Conservation (phyloP, 2,888 invertebrate genomes). For the Hemicrepidius hirtus region DNA sequence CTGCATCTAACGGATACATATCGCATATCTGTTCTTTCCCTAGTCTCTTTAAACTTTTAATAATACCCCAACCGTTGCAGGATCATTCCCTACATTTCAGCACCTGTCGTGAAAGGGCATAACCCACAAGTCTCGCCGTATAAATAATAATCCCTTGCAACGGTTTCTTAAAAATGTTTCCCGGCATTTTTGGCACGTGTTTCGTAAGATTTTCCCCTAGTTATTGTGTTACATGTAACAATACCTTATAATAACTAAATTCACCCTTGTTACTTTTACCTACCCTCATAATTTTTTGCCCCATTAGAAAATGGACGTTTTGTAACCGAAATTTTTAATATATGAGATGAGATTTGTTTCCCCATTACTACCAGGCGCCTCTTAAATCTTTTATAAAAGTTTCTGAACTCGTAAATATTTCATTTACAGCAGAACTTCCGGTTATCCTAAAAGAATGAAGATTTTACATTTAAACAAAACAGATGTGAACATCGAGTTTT, state of each 20-base stretch:
- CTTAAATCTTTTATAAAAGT: background rate
- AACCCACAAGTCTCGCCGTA: conserved; percentile 48
- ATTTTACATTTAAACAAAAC: conserved; percentile 24
- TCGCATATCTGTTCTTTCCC: conserved; percentile 19
- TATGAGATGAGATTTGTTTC: conserved; percentile 3
- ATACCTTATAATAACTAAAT: conserved; percentile 50
- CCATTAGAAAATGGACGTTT: conserved; percentile 44
- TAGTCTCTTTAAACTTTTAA: conserved; percentile 8
- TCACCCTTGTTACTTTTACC: conserved; percentile 46
- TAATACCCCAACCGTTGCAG: conserved; percentile 34
- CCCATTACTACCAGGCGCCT: background rate
- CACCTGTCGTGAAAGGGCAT: conserved; percentile 45
- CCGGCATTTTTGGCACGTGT: conserved; percentile 50
- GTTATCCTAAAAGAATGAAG: conserved; percentile 4
- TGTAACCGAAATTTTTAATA: conserved; percentile 46
- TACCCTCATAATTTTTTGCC: conserved; percentile 41
- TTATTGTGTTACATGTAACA: conserved; percentile 49
- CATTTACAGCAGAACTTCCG: conserved; percentile 4
- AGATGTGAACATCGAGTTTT: conserved; percentile 38
- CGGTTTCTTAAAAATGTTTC: conserved; percentile 47
- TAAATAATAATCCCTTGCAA: conserved; percentile 41
- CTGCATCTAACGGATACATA: conserved; percentile 29
- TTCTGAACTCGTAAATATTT: background rate
- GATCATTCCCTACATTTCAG: conserved; percentile 35
- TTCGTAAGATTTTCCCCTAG: conserved; percentile 46